Base-by-base conservation (phyloP, 2,888 invertebrate species). In the Drosophila limbata region DNA sequence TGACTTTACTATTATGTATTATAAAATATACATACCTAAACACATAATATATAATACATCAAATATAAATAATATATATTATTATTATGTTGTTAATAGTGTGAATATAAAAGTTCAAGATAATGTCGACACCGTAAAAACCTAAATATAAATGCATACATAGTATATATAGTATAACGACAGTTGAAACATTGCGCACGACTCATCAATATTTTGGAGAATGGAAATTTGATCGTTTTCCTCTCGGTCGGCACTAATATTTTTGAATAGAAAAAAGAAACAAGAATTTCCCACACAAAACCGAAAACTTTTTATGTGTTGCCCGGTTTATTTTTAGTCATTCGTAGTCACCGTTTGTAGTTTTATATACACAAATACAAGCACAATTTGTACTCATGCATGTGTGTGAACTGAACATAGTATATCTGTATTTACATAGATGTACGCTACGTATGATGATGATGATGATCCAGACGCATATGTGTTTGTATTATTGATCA, bases 131-230 rank as follows among this genome's bases (percentile, higher is more conserved):
- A 44, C 13, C 13, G 44, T 13, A 31, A 31, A 19, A 19, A n/a
- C 15, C 40, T 28, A 11, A 37, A 42, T 42, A 39, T 39, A 40
- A 25, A 40, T 31, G 33, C 35, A 33, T 40, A 28, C 9, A 8
- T 33, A 35, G 10, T 47, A 10, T 35, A 59, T 25, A 25, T 35
- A 2, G 19, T 19, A 19, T 19, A 19, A 15, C 28, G 28, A 55
- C 25, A 37, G 44, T 45, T 63, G n/a, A 37, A 51, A 31, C 33
- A 50, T 44, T 85, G 84, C 84, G 66, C 84, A 85, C 84, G 88
- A 65, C 88, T 73, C 88, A 77, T 70, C 60, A 63, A 81, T 73
- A 73, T 74, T 80, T 80, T 77, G 77, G 83, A 83, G 81, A 44
- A 73, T 57, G 64, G 84, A 85, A 85, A 85, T 72, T 79, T 75